These are phyloP conservation scores for Furcifer pardalis DNA, from an alignment of 2,797 vertebrate species.

Conservation along the genomic window DNA sequence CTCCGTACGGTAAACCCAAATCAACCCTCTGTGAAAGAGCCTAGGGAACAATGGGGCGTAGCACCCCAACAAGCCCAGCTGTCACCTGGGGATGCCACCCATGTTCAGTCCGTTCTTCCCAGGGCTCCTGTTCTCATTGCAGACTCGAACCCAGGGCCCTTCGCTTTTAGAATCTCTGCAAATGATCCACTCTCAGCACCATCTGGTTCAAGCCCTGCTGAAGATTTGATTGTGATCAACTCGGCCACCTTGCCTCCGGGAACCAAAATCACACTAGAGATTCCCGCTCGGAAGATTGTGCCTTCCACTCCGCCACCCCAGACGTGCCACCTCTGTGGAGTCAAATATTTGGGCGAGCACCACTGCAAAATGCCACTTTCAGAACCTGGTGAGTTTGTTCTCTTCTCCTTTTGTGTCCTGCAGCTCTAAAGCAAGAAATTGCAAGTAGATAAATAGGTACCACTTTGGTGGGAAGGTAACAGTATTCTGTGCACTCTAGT, in stretches of 20 bases:
- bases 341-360: neutral
- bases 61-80: neutral
- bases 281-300: neutral
- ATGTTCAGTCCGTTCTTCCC: neutral
- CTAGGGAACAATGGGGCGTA: accelerated
- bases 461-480: too few species aligned
- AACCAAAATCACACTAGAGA: neutral
- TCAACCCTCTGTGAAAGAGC: neutral
- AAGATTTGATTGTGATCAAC: neutral
- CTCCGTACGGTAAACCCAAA: too few species aligned
- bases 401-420: too few species aligned
- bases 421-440: too few species aligned
- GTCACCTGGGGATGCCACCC: neutral
- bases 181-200: too few species aligned
- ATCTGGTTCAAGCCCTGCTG: neutral
- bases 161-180: too few species aligned
- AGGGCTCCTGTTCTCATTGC: too few species aligned
- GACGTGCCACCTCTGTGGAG: neutral
- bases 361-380: neutral
- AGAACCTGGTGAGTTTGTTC: neutral
- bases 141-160: too few species aligned
- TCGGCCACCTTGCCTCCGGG: neutral
- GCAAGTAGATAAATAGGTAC: too few species aligned
- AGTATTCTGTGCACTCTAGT: too few species aligned
- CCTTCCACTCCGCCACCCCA: neutral